Conservation (phyloP, 2,113 vertebrate species). For the Phodopus roborovskii region DNA sequence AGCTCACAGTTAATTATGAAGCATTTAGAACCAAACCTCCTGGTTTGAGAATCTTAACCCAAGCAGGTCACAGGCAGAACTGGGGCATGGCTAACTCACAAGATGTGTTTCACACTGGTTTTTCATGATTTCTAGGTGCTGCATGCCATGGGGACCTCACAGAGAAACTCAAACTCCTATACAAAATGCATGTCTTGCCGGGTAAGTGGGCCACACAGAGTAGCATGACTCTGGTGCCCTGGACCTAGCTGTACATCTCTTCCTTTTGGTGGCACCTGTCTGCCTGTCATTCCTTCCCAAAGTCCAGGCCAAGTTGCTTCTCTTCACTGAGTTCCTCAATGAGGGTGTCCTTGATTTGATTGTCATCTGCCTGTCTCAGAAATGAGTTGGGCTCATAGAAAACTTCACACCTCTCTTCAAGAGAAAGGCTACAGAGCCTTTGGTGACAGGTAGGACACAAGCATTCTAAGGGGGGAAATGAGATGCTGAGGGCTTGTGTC, state of each 20-base stretch:
- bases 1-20: background rate
- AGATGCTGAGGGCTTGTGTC: background rate
- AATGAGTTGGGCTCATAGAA: background rate
- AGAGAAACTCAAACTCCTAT: conserved; percentile 96
- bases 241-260: background rate
- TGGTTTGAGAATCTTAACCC: background rate
- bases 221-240: fast-evolving
- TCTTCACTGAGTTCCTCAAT: background rate
- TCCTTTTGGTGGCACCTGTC: background rate
- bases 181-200: conserved; percentile 96
- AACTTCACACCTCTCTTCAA: background rate
- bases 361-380: background rate
- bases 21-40: background rate
- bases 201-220: conserved; percentile 86
- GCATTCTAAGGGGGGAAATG: background rate
- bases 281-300: background rate
- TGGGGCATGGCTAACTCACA: fast-evolving
- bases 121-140: conserved; percentile 87
- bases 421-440: background rate
- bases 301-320: too few species aligned
- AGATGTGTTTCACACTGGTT: background rate
- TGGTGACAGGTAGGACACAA: background rate
- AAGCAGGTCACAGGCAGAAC: background rate
- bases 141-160: conserved; percentile 95
- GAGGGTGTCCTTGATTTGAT: fast-evolving